Base-by-base conservation (phyloP, 2,797 vertebrate genomes). In the Phylloscopus collybita region DNA sequence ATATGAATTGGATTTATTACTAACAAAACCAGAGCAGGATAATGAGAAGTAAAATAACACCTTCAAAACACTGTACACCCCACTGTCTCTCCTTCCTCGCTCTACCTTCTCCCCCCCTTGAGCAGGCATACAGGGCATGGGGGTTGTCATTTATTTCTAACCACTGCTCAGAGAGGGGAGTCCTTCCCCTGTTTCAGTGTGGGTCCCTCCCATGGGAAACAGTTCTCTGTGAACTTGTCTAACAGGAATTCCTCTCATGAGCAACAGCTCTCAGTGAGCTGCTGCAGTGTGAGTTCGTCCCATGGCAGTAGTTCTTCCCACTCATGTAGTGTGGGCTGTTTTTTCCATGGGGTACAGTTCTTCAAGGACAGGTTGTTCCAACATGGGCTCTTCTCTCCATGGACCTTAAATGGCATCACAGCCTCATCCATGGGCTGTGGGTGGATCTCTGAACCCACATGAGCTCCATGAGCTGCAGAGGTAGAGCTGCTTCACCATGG, bases 311-410 rank as follows among this genome's bases (percentile, higher is more conserved):
- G 11, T 6, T 57, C 44, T 74, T 65, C 53, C 8, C 27, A 23
- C 10, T 38, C 14, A 4, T 60, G 27, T 6, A 13, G 6, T 8
- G 22, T 16, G 3, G 3, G 10, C 23, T 19, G 36, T 13, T 60
- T 60, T 10, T 69, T 38, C 62, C 38, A 10, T 1, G 5, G 8
- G 10, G 4, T 2, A 1, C 8, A 27, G 2, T 32, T 30, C 66
- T 71, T 36, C 22, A 32, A 61, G 38, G 38, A 44, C 9, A 45
- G 16, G 10, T 22, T 23, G 19, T 11, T 60, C 18, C 29, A 27
- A 32, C 23, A 16, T 11, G 4, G 16, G 2, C 19, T 38, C 0
- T 25, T 49, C 8, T 73, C 42, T 40, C 25, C 50, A 34, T 1
- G 8, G 22, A 45, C n/a, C 13, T 60, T 27, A 29, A 29, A 1